These are phyloP conservation scores for Neopipo cinnamomea DNA, from an alignment of 2,113 vertebrate genomes.

Conservation along the genomic window DNA sequence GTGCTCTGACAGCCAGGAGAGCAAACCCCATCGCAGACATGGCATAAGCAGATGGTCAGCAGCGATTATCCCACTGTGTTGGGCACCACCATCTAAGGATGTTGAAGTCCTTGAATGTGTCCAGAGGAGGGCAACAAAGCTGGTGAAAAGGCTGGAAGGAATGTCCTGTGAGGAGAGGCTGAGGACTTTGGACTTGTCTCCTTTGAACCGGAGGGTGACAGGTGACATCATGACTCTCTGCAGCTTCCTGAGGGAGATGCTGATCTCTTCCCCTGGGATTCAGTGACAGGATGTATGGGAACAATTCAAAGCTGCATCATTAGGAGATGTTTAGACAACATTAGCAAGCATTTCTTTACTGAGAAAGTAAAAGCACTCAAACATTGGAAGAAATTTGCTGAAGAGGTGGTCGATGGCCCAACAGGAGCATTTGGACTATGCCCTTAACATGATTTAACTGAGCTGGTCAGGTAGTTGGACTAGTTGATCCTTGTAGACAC, in stretches of 20 bases:
- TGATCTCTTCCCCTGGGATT: background rate
- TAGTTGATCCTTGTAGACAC: background rate
- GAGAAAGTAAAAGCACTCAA: background rate
- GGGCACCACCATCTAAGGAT: background rate
- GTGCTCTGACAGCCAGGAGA: background rate
- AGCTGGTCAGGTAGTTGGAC: background rate
- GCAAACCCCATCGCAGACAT: rapidly evolving
- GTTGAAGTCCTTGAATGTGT: background rate
- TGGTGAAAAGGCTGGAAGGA: background rate
- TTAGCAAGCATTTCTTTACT: background rate
- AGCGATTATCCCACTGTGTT: rapidly evolving
- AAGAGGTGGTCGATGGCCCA: rapidly evolving
- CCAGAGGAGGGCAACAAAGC: background rate
- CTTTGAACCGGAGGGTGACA: background rate
- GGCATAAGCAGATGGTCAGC: background rate
- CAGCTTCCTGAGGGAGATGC: background rate
- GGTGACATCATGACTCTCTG: rapidly evolving
- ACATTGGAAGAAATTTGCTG: background rate
- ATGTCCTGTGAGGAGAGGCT: background rate
- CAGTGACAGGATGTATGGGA: rapidly evolving
- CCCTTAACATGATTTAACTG: background rate
- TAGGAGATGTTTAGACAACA: background rate
- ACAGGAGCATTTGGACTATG: background rate
- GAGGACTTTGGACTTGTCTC: background rate
- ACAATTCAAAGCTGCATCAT: background rate